A percentile compares a stretch with the other conserved stretches of the same genome.
phyloP scores from a whole-genome alignment of 2,888 invertebrate genomes.

The Cheilosia pagana region DNA sequence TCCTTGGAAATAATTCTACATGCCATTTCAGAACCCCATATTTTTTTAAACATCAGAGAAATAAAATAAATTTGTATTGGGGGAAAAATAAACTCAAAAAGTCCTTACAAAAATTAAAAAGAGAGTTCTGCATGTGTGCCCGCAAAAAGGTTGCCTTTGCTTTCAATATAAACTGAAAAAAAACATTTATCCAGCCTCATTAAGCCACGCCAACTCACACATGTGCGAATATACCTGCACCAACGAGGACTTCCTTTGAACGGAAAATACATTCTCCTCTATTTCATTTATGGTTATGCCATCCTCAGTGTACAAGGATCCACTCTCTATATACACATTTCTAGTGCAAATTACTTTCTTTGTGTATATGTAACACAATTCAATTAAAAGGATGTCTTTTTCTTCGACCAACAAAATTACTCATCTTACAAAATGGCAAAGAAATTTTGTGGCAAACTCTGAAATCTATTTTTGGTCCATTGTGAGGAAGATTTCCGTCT shows the following conservation, averaged over 20 bases:
- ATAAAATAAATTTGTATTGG: too few relatives aligned
- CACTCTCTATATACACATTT: neutral
- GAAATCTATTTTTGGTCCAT: conserved; percentile 23
- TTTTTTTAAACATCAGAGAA: too few relatives aligned
- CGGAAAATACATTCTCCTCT: conserved; percentile 11
- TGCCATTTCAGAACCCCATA: too few relatives aligned
- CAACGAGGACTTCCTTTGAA: conserved; percentile 42
- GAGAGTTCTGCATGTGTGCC: neutral
- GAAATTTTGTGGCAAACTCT: conserved; percentile 7
- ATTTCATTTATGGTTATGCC: conserved; percentile 59
- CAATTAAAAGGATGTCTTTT: conserved; percentile 31
- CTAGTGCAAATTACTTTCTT: neutral
- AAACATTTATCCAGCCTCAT: neutral
- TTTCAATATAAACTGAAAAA: conserved; percentile 15
- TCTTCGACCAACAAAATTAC: neutral
- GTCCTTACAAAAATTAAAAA: neutral
- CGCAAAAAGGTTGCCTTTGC: conserved; percentile 17
- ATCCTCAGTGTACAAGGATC: neutral
- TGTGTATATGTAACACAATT: conserved; percentile 3
- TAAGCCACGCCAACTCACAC: neutral
- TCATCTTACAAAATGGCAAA: neutral
- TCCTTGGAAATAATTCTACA: too few relatives aligned
- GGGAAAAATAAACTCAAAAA: too few relatives aligned
- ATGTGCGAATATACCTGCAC: neutral
- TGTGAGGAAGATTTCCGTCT: conserved; percentile 1